Evolutionary conservation across 1,140 invertebrate genomes (phyloP).

Genomic region (Dolichoris vasculosae): DNA sequence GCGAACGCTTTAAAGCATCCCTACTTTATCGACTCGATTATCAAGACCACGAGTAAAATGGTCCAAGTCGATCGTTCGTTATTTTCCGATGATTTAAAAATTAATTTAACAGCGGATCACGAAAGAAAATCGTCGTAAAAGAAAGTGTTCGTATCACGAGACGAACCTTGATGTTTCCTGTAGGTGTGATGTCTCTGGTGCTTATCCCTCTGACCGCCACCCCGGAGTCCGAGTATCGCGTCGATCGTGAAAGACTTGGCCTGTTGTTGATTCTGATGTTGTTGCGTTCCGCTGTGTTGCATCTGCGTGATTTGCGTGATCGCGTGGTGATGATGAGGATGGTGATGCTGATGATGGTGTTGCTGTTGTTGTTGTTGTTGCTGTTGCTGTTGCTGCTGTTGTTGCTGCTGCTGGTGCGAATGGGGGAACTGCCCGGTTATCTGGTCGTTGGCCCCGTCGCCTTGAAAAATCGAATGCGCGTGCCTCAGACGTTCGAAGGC

Average conservation of each 20-base stretch:
- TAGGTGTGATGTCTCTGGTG: conserved; percentile 66
- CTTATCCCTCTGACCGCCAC: conserved; percentile 67
- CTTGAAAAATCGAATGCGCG: conserved; percentile 62
- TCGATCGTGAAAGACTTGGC: conserved; percentile 86
- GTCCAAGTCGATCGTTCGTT: too few species aligned
- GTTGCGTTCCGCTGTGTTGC: conserved; percentile 60
- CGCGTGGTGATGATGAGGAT: conserved; percentile 29
- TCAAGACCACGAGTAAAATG: too few species aligned
- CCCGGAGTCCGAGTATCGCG: conserved; percentile 83
- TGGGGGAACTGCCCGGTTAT: conserved; percentile 38
- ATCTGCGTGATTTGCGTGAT: conserved; percentile 62
- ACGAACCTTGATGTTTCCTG: conserved; percentile 67
- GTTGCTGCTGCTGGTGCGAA: conserved; percentile 47
- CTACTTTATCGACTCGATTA: not conserved
- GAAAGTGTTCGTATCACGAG: too few species aligned
- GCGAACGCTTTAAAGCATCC: not conserved
- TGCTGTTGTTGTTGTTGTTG: conserved; percentile 4
- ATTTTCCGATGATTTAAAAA: too few species aligned
- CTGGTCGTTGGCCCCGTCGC: conserved; percentile 40
- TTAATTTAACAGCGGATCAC: too few species aligned
- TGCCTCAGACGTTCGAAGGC: conserved; percentile 68
- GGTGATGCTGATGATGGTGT: not conserved
- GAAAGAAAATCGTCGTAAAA: too few species aligned
- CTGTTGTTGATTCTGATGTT: conserved; percentile 69
- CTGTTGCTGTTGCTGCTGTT: conserved; percentile 34